Evolutionary conservation across 2,113 vertebrate genomes (phyloP).

Genomic region (Brienomyrus longianalis): DNA sequence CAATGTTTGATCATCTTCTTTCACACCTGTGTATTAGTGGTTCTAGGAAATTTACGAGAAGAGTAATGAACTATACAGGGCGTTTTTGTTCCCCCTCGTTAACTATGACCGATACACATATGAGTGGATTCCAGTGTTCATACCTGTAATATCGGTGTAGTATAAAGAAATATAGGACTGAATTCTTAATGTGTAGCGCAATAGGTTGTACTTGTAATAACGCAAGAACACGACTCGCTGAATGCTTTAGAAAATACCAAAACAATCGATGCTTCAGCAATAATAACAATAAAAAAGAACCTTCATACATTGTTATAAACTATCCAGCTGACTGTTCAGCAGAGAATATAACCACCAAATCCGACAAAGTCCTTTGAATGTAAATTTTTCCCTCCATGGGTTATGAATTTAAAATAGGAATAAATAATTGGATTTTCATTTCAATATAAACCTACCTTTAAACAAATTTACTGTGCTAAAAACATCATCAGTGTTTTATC

Average conservation of each 20-base stretch:
- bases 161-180: neutral
- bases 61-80: neutral
- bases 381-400: neutral
- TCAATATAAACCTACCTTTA: constrained; percentile 7
- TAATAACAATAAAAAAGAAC: neutral
- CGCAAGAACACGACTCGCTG: neutral
- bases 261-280: neutral
- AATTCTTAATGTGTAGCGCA: neutral
- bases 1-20: neutral
- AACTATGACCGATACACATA: constrained; percentile 1
- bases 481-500: constrained; percentile 18
- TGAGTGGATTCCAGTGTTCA: neutral
- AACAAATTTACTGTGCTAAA: constrained; percentile 16
- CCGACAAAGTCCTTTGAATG: neutral
- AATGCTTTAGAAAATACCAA: neutral
- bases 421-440: constrained; percentile 25
- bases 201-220: neutral
- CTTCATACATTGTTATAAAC: neutral
- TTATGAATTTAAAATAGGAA: constrained; percentile 23
- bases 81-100: constrained; percentile 7
- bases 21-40: neutral
- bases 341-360: neutral
- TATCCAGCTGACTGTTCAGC: neutral
- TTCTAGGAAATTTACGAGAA: neutral
- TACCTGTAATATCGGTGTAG: neutral